Percentiles rank a stretch among this genome's conserved stretches.
Conservation (phyloP, 1,140 invertebrate species). For the Galendromus occidentalis region DNA sequence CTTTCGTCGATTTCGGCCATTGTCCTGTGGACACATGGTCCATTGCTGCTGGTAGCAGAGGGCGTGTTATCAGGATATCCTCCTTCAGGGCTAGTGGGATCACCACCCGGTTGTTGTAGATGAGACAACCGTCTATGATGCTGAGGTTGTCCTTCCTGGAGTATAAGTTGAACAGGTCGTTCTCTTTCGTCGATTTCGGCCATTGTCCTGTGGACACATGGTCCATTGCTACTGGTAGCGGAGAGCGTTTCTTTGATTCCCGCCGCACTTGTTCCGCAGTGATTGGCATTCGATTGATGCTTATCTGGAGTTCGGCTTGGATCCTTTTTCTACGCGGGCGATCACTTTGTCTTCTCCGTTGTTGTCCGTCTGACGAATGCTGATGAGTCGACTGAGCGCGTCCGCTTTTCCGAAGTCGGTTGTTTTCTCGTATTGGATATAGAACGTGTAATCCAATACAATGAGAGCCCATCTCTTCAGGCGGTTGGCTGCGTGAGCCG, state of each 20-base stretch:
- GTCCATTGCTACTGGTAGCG: too few relatives aligned
- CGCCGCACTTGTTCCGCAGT: background rate
- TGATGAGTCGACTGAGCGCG: constrained; percentile 16
- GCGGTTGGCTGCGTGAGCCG: constrained; percentile 22
- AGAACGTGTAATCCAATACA: constrained; percentile 25
- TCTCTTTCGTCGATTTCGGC: too few relatives aligned
- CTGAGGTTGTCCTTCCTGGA: too few relatives aligned
- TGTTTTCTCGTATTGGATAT: constrained; percentile 22
- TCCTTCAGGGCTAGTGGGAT: too few relatives aligned
- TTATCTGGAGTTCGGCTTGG: background rate
- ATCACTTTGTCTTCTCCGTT: background rate
- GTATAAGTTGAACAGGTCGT: too few relatives aligned
- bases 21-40: background rate
- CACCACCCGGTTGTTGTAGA: too few relatives aligned
- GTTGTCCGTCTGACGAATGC: background rate
- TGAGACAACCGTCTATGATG: too few relatives aligned
- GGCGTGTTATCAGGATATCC: too few relatives aligned
- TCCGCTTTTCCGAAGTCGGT: constrained; percentile 20
- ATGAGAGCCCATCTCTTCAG: constrained; percentile 26
- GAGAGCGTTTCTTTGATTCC: background rate
- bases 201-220: background rate
- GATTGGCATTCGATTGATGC: background rate
- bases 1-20: background rate
- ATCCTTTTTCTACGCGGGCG: background rate
- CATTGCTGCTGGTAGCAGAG: background rate